Base-by-base conservation (phyloP, 2,888 invertebrate genomes). In the Buathra laborator region DNA sequence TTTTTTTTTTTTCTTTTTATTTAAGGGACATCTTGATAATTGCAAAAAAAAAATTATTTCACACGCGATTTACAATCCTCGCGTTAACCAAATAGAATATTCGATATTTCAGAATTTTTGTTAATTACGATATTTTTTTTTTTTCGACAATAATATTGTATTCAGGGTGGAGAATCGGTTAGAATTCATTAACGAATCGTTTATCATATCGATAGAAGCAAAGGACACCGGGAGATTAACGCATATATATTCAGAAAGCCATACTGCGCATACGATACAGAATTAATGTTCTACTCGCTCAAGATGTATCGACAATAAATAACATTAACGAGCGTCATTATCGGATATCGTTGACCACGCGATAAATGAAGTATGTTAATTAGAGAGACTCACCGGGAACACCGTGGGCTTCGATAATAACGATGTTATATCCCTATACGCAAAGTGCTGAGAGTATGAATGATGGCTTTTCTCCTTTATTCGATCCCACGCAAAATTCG, bases 301-400 rank as follows among this genome's bases (percentile, higher is more conserved):
- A 56, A 70, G 70, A 71, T 81, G 70, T 51, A 81, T 76, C 51
- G 76, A 66, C 70, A 66, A 80, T 79, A 80, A 81, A 84, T 81
- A 76, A 48, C 37, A 66, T 64, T 76, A 48, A 71, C 64, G 16
- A 67, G 72, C 32, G 43, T 70, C 62, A 83, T 75, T 79, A 83
- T 43, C 79, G 59, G 59, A 51, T 68, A 53, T 32, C 83, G 68
- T 24, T 70, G 74, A 70, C 64, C 68, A 70, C 46, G 79, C 64
- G 74, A 68, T 66, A 56, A 83, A 79, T 79, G 59, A 62, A 78
- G 66, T 78, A 74, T 78, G 77, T 74, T 77, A 77, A 77, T 78
- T 78, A 72, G 67, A 9, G 59, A 62, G 44, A 19, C 71, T 56
- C 78, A n/a, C 12, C 37, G 9, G 44, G 78, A 44, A 68, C 62